Conservation (phyloP, 2,113 vertebrate species). For the Agapornis roseicollis region DNA sequence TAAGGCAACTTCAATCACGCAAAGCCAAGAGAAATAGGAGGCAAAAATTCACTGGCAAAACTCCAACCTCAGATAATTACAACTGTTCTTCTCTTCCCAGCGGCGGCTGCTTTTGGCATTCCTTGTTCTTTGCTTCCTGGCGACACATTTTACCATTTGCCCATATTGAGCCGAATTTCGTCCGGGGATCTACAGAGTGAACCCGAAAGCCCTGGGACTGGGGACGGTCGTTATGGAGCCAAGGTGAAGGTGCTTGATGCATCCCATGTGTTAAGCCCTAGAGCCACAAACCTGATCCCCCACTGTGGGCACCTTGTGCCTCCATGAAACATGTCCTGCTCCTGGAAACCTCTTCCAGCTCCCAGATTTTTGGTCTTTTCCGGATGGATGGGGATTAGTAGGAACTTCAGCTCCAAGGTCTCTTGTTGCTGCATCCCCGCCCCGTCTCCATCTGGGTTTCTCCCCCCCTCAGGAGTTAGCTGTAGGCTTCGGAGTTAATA, state of each 20-base stretch:
- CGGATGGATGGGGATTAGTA: neutral
- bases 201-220: neutral
- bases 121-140: neutral
- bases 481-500: neutral
- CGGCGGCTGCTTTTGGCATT: neutral
- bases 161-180: neutral
- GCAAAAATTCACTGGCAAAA: neutral
- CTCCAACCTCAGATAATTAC: neutral
- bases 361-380: neutral
- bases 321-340: fast-evolving
- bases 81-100: neutral
- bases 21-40: neutral
- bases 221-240: fast-evolving
- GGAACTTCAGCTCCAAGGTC: neutral
- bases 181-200: neutral
- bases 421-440: neutral
- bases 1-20: neutral
- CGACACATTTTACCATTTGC: neutral
- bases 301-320: neutral
- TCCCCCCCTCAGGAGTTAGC: neutral
- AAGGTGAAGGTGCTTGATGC: neutral
- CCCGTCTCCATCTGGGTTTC: neutral
- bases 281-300: neutral
- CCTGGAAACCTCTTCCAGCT: neutral
- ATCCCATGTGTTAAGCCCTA: fast-evolving